phyloP scores from a whole-genome alignment of 2,113 vertebrate genomes.

The Falcunculus frontatus region DNA sequence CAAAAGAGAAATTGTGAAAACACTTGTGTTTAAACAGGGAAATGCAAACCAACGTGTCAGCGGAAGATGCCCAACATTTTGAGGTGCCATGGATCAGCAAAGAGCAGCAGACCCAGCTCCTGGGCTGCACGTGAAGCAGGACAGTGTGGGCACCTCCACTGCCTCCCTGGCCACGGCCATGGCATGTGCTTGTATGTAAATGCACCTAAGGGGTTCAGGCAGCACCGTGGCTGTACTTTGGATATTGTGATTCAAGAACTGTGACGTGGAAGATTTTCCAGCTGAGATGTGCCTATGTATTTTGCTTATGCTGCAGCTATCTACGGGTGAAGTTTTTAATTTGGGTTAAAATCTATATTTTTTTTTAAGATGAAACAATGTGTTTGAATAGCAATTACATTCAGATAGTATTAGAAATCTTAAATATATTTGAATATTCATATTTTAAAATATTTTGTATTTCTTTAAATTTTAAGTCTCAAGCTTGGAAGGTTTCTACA shows the following conservation, averaged over 20 bases:
- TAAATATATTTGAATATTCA: not conserved
- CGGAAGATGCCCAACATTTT: not conserved
- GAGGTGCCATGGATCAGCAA: not conserved
- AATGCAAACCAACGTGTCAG: not conserved
- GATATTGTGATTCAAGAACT: not conserved
- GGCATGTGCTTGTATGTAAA: not conserved
- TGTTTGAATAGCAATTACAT: not conserved
- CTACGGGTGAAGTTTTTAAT: not conserved
- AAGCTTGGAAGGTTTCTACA: not conserved
- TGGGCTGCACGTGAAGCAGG: fast-evolving
- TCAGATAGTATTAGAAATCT: not conserved
- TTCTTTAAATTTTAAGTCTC: not conserved
- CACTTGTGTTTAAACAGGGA: not conserved
- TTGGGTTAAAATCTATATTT: not conserved
- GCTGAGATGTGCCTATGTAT: not conserved
- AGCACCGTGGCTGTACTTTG: not conserved
- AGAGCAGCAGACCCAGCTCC: fast-evolving
- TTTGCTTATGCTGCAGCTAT: not conserved
- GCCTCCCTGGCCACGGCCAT: not conserved
- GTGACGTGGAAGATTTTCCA: not conserved
- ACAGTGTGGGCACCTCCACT: fast-evolving
- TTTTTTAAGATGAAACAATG: not conserved
- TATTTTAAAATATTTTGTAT: not conserved
- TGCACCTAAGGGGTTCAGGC: fast-evolving
- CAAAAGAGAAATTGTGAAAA: not conserved